Conservation (phyloP, 2,113 vertebrate species). For the Tamias sibiricus region DNA sequence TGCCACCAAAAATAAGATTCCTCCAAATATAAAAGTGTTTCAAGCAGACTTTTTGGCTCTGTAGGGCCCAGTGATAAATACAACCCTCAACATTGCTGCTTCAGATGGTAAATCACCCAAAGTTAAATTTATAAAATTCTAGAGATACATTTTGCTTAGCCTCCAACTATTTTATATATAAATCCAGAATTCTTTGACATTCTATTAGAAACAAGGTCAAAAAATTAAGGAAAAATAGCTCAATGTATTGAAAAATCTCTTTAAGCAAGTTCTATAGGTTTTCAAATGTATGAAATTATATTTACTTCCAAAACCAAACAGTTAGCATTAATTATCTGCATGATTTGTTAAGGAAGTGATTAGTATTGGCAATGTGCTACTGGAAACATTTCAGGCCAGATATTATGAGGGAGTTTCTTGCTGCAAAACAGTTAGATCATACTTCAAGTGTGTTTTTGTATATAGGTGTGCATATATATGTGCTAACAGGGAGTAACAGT, state of each 20-base stretch:
- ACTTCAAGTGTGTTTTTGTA: background rate
- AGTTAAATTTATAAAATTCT: slow-evolving; percentile 49
- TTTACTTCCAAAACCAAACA: slow-evolving; percentile 8
- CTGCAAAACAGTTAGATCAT: background rate
- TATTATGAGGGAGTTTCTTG: background rate
- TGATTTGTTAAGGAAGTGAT: background rate
- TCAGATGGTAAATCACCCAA: slow-evolving; percentile 51
- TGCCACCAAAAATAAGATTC: slow-evolving; percentile 66
- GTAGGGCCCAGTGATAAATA: slow-evolving; percentile 43
- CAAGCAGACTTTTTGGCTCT: slow-evolving; percentile 69
- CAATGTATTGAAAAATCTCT: background rate
- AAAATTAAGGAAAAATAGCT: background rate
- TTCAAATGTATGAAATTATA: slow-evolving; percentile 11
- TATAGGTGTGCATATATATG: background rate
- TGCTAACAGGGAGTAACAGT: background rate
- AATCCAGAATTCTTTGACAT: background rate
- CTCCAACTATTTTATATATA: background rate
- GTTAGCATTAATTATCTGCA: background rate
- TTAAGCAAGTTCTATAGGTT: slow-evolving; percentile 13
- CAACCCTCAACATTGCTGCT: background rate
- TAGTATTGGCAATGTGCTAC: background rate
- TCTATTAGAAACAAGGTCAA: slow-evolving; percentile 17
- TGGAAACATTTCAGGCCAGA: background rate
- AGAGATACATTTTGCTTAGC: slow-evolving; percentile 12
- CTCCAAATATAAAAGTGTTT: slow-evolving; percentile 65